phyloP scores from a whole-genome alignment of 2,113 vertebrate species.

The Raja brachyura region DNA sequence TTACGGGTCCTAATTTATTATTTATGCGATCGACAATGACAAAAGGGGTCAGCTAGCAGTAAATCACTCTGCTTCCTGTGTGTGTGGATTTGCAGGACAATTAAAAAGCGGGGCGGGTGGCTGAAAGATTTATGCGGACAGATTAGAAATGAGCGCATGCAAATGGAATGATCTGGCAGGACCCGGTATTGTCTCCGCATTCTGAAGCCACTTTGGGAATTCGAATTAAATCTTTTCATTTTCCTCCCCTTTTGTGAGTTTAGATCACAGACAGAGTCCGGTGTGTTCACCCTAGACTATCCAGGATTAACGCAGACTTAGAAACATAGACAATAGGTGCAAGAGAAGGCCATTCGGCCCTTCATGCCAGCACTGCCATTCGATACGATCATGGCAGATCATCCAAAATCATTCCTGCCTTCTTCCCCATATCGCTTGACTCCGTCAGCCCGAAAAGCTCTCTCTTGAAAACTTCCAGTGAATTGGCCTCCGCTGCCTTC shows the following conservation, averaged over 20 bases:
- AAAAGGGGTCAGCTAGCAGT: conserved; percentile 27
- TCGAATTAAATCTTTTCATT: too few species aligned
- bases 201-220: neutral
- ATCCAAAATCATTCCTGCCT: too few species aligned
- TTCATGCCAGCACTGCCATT: too few species aligned
- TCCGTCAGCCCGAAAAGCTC: too few species aligned
- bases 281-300: too few species aligned
- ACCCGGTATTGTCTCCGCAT: neutral
- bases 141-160: neutral
- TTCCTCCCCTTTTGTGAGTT: neutral
- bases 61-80: neutral
- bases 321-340: too few species aligned
- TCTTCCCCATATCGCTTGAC: too few species aligned
- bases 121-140: neutral
- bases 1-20: conserved; percentile 19
- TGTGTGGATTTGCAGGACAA: neutral
- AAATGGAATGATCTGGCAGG: neutral
- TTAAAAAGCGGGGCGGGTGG: neutral
- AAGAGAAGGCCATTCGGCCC: too few species aligned
- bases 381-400: too few species aligned
- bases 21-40: conserved; percentile 26
- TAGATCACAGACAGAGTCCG: neutral
- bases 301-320: too few species aligned
- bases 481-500: too few species aligned
- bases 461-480: too few species aligned